Evolutionary conservation across 2,113 vertebrate species (phyloP), one percentile per base, ranked within the genome.

Genomic region (Monopterus albus): DNA sequence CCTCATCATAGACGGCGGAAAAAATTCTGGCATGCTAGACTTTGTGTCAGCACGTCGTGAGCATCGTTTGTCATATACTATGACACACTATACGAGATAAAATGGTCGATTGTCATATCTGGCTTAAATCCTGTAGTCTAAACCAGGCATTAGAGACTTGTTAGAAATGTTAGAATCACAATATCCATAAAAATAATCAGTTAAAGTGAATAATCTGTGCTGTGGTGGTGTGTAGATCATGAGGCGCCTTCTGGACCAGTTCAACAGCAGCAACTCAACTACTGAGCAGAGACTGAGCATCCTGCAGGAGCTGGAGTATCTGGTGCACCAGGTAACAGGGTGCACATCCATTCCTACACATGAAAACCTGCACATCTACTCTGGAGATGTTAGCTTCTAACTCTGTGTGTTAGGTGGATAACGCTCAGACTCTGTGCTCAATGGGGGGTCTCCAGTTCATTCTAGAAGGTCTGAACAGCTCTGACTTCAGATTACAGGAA

Each of bases 301-400:
- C 0, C 95, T 99, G 80, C 91, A 91, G 43, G 96, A 98, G 82
- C 94, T 99, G 0, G 97, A 99, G 66, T 99, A 99, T 79, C 94
- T 98, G 60, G 97, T 99, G 63, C 97, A 99, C 84, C 96, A 99
- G 96, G 97, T 98, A 81, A 69, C 7, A 0, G 3, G 9, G 3
- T 28, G 42, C 8, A 0, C 39, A 14, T 2, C 3, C 20, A 15
- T 14, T 15, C 14, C 21, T 3, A 33, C 15, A 17, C 55, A 38
- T 12, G 18, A 1, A n/a, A 15, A 51, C 25, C 17, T 12, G 1
- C 25, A 47, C 3, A 12, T 9, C 17, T 3, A 0, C 13, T n/a
- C 15, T 23, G 23, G 35, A 13, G 12, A n/a, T 33, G 10, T 4
- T 45, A 3, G 17, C 62, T 14, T 43, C 6, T 76, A 5, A 53